Evolutionary conservation across 2,113 vertebrate species (phyloP).

Genomic region (Cercocebus atys): DNA sequence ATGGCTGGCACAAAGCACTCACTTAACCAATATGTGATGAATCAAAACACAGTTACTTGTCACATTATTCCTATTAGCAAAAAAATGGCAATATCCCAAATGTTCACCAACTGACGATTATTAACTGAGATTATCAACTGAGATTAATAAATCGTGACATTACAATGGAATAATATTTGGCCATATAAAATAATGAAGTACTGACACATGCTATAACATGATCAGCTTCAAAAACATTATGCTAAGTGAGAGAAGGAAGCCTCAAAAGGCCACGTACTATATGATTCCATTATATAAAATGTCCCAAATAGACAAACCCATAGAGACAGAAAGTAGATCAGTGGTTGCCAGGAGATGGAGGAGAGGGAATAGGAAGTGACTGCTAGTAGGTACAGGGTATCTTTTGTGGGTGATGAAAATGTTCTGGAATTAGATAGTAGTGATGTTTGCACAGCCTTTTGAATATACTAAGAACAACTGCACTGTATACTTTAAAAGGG

Average conservation of each 20-base stretch:
- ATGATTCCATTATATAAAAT: slow-evolving; percentile 1
- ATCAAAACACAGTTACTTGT: background rate
- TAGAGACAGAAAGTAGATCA: background rate
- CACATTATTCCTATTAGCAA: background rate
- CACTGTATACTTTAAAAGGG: background rate
- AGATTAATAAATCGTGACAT: background rate
- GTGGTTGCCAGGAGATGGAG: background rate
- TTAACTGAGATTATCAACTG: background rate
- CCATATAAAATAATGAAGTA: background rate
- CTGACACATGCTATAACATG: background rate
- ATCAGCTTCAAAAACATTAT: background rate
- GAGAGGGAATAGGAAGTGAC: background rate
- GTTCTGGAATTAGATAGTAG: background rate
- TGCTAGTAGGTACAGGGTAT: background rate
- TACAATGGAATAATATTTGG: background rate
- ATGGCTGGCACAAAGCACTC: background rate
- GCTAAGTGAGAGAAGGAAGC: background rate
- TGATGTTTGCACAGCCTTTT: background rate
- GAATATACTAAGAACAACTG: background rate
- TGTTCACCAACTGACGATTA: background rate
- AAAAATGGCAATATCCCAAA: background rate
- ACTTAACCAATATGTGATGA: background rate
- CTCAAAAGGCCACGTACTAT: background rate
- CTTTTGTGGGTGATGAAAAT: background rate
- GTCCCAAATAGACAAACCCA: background rate